phyloP scores from a whole-genome alignment of 2,888 invertebrate genomes.

The Penaeus monodon region DNA sequence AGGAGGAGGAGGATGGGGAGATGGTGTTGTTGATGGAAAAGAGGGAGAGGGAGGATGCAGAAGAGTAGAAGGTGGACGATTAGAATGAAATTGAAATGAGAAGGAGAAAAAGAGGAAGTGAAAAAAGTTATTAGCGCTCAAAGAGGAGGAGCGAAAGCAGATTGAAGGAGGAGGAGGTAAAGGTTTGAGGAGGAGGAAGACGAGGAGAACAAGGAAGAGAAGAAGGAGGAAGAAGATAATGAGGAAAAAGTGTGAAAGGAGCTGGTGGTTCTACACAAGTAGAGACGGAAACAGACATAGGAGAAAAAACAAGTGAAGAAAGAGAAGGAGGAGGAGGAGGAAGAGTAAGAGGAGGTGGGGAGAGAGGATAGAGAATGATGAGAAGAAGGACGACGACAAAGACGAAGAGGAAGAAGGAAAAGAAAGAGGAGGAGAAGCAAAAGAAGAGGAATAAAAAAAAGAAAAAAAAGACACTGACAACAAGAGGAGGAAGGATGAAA shows the following conservation, averaged over 20 bases:
- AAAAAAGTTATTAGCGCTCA: too few relatives aligned
- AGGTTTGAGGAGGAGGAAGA: too few relatives aligned
- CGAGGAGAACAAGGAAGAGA: too few relatives aligned
- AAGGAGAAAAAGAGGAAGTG: too few relatives aligned
- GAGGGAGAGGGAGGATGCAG: too few relatives aligned
- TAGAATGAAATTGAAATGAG: fast-evolving
- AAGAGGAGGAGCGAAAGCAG: too few relatives aligned
- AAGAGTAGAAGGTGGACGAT: background rate
- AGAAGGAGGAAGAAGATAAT: background rate
- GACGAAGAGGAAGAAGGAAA: background rate
- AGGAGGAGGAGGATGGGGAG: background rate
- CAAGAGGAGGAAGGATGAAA: background rate
- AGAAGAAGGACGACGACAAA: background rate
- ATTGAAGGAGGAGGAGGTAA: too few relatives aligned
- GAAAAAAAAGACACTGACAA: background rate
- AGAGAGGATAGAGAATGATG: background rate
- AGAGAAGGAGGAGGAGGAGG: background rate
- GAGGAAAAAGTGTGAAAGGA: background rate
- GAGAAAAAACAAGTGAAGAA: background rate
- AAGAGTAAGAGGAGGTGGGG: background rate
- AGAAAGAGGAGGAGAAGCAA: background rate
- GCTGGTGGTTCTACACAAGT: too few relatives aligned
- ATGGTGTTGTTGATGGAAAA: too few relatives aligned
- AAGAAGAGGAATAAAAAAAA: background rate
- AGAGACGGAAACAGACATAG: background rate